Conservation (phyloP, 2,113 vertebrate species). For the Pangasianodon hypophthalmus region DNA sequence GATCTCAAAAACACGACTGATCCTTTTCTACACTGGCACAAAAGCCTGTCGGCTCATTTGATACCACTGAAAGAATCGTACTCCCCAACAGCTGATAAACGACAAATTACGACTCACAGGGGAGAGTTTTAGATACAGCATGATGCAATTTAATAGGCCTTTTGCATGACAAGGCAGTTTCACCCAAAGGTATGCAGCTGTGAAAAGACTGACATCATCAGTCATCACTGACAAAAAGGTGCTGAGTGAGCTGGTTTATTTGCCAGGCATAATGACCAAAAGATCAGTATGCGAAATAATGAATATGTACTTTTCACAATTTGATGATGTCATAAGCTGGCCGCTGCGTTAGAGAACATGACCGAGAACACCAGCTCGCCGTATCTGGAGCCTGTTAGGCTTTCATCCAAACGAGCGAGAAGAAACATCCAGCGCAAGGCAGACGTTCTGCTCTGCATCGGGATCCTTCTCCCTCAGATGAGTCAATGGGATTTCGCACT, state of each 20-base stretch:
- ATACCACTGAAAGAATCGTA: not conserved
- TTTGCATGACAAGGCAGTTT: not conserved
- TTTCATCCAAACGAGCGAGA: conserved; percentile 62
- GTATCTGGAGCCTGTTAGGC: conserved; percentile 61
- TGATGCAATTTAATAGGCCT: not conserved
- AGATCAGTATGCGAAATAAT: not conserved
- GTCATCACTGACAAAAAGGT: not conserved
- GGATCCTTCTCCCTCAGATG: conserved; percentile 22
- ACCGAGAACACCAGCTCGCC: conserved; percentile 44
- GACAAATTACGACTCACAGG: not conserved
- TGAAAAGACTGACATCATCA: conserved; percentile 10
- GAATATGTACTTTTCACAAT: not conserved
- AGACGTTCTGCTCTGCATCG: conserved; percentile 19
- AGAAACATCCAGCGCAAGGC: conserved; percentile 50
- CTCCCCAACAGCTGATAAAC: not conserved
- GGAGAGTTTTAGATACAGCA: not conserved
- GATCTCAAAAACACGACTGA: conserved; percentile 34
- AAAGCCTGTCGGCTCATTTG: not conserved
- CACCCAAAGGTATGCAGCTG: conserved; percentile 11
- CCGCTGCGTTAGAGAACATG: conserved; percentile 40
- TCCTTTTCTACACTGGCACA: conserved; percentile 26
- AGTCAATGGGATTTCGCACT: conserved; percentile 41
- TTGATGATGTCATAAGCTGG: conserved; percentile 57
- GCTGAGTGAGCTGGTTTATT: not conserved
- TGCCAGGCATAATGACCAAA: not conserved